Base-by-base conservation (phyloP, 2,888 invertebrate species). In the Amorpha juglandis region DNA sequence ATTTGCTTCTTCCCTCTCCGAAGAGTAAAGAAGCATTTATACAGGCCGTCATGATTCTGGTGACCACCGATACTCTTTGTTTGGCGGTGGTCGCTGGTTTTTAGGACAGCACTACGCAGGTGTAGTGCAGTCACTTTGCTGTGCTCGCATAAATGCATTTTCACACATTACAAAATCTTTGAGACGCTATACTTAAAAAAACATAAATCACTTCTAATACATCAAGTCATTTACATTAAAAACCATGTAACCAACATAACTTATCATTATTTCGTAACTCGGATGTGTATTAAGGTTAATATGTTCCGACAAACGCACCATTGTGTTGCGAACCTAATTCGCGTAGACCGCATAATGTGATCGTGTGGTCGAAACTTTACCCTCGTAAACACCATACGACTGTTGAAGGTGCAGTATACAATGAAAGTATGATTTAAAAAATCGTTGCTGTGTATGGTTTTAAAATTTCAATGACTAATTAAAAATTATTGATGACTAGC, bases 241-340 rank as follows among this genome's bases (percentile, higher is more conserved):
- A 58, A 38, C n/a, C 33, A 12, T 42, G 58, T 58, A 42, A 58
- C 19, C 58, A 42, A 42, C 38, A 19, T 58, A 58, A 58, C 6
- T 12, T 38, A 16, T 19, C 35, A 58, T 55, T 55, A 55, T 42
- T 19, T 42, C 38, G 19, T 58, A 58, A 58, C 55, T 1, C 58
- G 58, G 58, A 42, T 58, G 58, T 58, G 19, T 42, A 58, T 58
- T 58, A 58, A 7, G 58, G 58, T 58, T 58, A 58, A 58, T 58
- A 38, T 19, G 9, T 42, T 58, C 38, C 58, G 19, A 19, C 38
- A 19, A 27, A 58, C 58, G 58, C 58, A 42, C 19, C 19, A 33
- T 38, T 58, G 58, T 58, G 38, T 58, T 42, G 58, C 58, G 58
- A 19, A 19, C 58, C 58, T 58, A 42, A 42, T 42, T 42, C 58